Evolutionary conservation across 2,888 invertebrate species (phyloP), one percentile per base, ranked within the genome.

Genomic region (Deilephila porcellus): DNA sequence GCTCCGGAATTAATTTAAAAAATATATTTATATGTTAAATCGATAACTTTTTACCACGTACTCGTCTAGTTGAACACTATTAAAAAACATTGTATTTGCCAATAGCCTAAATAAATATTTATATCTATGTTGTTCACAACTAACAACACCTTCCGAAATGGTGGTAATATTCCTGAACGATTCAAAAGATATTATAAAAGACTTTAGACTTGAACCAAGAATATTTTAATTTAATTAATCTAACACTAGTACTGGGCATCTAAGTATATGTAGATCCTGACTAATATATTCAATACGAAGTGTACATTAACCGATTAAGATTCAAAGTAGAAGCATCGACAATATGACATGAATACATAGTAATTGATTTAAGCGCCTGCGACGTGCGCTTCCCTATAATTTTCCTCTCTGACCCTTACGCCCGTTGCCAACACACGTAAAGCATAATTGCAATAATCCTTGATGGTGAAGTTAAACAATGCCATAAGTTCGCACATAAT

Each of bases 401-500:
- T 67, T 45, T 67, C 64, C 64, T 45, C 17, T 52, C 25, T 17
- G 67, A 25, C 67, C 52, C 52, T 67, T 67, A 67, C 45, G 17
- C 17, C 25, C 45, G 67, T 67, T 67, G 67, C 67, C 67, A 67
- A 67, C 67, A 45, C 67, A 52, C 67, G 52, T 52, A 64, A 20
- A 45, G 45, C 37, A 64, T 67, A 67, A 67, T 45, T 52, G 67
- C 45, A 67, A 67, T 67, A 52, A 67, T 67, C 67, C 67, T 71
- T 71, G 70, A 71, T 71, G 53, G n/a, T 72, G 64, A 64, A 37
- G 63, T 64, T 64, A 67, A 80, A 83, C 82, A 82, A 83, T 82
- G 80, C 78, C 75, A 76, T 76, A 77, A 75, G 80, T 80, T 82
- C 67, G 71, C 78, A 73, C 79, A 83, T 79, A 80, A 83, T 59